Conservation (phyloP, 1,140 invertebrate genomes). For the Pseudomyrmex concolor region DNA sequence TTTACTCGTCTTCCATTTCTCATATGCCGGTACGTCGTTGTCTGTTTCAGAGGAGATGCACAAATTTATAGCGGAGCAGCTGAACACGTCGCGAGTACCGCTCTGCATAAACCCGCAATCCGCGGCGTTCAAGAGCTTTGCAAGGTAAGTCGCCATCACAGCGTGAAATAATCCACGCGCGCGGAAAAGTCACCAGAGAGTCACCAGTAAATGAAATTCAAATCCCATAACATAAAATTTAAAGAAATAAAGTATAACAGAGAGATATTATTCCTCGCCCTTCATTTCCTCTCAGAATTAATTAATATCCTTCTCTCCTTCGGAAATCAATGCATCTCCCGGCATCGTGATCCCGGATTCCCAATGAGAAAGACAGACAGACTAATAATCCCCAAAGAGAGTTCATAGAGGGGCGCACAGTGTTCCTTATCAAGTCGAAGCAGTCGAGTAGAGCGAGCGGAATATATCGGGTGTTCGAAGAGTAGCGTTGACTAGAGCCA, state of each 20-base stretch:
- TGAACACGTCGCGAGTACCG: constrained; percentile 96
- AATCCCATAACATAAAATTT: constrained; percentile 21
- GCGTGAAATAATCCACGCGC: constrained; percentile 35
- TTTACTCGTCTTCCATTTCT: constrained; percentile 22
- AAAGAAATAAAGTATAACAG: neutral
- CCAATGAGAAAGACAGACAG: constrained; percentile 34
- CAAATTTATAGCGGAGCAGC: constrained; percentile 98
- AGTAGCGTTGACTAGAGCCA: constrained; percentile 48
- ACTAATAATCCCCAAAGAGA: constrained; percentile 39
- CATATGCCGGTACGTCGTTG: constrained; percentile 46
- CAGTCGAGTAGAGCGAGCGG: constrained; percentile 41
- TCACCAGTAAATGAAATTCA: constrained; percentile 16
- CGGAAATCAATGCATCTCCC: constrained; percentile 14
- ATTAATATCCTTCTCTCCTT: constrained; percentile 2
- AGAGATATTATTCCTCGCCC: neutral
- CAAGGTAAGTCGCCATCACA: constrained; percentile 92
- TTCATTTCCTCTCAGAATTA: constrained; percentile 23
- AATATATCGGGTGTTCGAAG: constrained; percentile 48
- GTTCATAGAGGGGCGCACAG: constrained; percentile 64
- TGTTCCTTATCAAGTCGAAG: constrained; percentile 54
- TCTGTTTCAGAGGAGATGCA: constrained; percentile 96
- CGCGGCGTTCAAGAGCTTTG: constrained; percentile 99
- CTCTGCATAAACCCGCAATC: constrained; percentile 99
- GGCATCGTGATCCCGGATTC: constrained; percentile 23
- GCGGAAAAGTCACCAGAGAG: constrained; percentile 15